phyloP scores from a whole-genome alignment of 1,140 invertebrate genomes.

The Scaptodrosophila lebanonensis region DNA sequence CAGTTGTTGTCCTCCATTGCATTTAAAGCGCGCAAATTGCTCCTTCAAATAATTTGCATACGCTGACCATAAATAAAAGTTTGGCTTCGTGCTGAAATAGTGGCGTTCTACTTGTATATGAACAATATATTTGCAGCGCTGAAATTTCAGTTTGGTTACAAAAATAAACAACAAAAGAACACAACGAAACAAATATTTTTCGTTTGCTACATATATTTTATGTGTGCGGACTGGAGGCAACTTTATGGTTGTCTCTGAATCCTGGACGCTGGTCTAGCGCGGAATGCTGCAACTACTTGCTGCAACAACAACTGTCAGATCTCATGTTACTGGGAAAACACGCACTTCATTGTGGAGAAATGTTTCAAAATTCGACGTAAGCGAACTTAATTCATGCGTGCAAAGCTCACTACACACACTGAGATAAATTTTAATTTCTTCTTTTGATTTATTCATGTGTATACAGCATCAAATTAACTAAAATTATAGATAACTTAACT shows the following conservation, averaged over 20 bases:
- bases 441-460: too few relatives aligned
- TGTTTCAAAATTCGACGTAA: conserved; percentile 61
- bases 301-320: conserved; percentile 21
- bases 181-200: background rate
- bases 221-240: conserved; percentile 24
- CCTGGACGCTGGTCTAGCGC: conserved; percentile 13
- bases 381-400: conserved; percentile 63
- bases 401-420: conserved; percentile 28
- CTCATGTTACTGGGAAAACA: conserved; percentile 30
- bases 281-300: conserved; percentile 47
- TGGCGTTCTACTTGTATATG: too few relatives aligned
- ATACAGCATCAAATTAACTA: too few relatives aligned
- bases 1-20: conserved; percentile 12
- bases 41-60: conserved; percentile 39
- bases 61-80: conserved; percentile 27
- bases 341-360: conserved; percentile 67
- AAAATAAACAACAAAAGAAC: conserved; percentile 3
- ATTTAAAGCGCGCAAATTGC: conserved; percentile 31
- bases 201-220: background rate
- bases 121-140: too few relatives aligned
- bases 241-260: conserved; percentile 28
- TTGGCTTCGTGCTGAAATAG: too few relatives aligned
- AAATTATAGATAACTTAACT: too few relatives aligned
- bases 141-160: background rate
- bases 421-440: too few relatives aligned